Evolutionary conservation across 2,888 invertebrate genomes (phyloP), one percentile per base, ranked within the genome.

Genomic region (Troilus luridus): DNA sequence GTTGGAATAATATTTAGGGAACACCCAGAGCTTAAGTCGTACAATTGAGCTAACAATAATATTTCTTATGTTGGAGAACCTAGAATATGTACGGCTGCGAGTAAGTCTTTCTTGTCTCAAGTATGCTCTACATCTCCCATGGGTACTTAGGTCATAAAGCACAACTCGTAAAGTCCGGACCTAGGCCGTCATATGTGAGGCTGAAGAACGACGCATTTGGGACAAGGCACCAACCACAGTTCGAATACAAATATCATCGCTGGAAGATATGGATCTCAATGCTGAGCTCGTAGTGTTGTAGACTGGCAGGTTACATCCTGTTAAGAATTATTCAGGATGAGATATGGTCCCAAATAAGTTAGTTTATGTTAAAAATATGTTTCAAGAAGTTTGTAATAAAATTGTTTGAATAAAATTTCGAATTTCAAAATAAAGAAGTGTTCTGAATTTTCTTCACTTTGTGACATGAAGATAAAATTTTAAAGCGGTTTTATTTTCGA

Each of bases 101-200:
- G 54, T 56, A 17, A 77, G 85, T 85, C 56, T 81, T 85, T 19
- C 85, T 85, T 58, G 56, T 19, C 58, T 85, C 21, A 58, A 85
- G 85, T 77, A 77, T 41, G 41, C 41, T 77, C 19, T 41, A 77
- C 41, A 41, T 85, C 85, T 85, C 85, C 85, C 56, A 85, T 58
- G 85, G 85, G 85, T 85, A 85, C 85, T 85, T 85, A 85, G 56
- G 56, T 85, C 58, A 85, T 85, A 85, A 85, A 85, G 85, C n/a
- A 58, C 58, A 11, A n/a, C 54, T 85, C 85, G 56, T 85, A 85
- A 85, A 85, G 85, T 58, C 85, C 54, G 85, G 85, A 85, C 56
- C 14, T n/a, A 8, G 72, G 17, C 27, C 27, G 27, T 41, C 27
- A 41, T 41, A 17, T 27, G 72, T n/a, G 72, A 24, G 72, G 41